These are phyloP conservation scores for Hoplodrina blanda DNA, from an alignment of 2,888 invertebrate genomes.

Conservation along the genomic window DNA sequence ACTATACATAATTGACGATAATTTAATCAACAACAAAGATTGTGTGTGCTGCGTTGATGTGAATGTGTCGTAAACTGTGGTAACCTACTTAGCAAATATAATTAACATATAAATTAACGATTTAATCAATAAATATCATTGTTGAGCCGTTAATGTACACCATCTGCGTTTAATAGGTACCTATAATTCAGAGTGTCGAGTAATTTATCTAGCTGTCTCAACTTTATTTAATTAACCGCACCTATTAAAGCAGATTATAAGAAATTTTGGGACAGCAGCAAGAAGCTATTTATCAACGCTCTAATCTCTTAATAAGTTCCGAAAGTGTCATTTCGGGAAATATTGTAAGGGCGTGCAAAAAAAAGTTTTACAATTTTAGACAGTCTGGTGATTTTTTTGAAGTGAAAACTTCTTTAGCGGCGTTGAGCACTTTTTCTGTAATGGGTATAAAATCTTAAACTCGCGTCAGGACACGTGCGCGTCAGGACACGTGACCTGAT, in stretches of 20 bases:
- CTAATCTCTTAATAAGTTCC: slow-evolving; percentile 49
- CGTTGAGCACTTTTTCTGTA: no score
- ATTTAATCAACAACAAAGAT: slow-evolving; percentile 49
- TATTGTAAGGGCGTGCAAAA: slow-evolving; percentile 35
- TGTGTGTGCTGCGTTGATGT: slow-evolving; percentile 36
- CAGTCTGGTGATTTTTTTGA: slow-evolving; percentile 28
- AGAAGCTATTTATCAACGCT: slow-evolving; percentile 50
- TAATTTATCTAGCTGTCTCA: slow-evolving; percentile 27
- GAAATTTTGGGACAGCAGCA: slow-evolving; percentile 22
- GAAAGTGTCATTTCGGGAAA: slow-evolving; percentile 49
- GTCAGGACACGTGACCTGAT: no score
- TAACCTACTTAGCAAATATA: slow-evolving; percentile 36
- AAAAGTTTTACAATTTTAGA: slow-evolving; percentile 39
- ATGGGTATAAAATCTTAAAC: no score
- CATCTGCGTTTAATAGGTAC: slow-evolving; percentile 42
- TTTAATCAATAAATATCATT: slow-evolving; percentile 33
- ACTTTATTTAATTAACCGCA: slow-evolving; percentile 50
- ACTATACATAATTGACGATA: slow-evolving; percentile 57
- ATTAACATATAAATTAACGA: slow-evolving; percentile 37
- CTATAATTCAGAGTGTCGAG: slow-evolving; percentile 20
- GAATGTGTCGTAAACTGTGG: slow-evolving; percentile 39
- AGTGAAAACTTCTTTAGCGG: no score
- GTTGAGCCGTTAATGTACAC: slow-evolving; percentile 28
- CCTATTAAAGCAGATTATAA: slow-evolving; percentile 40
- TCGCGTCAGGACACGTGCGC: no score